These are phyloP conservation scores for Carlito syrichta DNA, from an alignment of 2,113 vertebrate species.

Conservation along the genomic window DNA sequence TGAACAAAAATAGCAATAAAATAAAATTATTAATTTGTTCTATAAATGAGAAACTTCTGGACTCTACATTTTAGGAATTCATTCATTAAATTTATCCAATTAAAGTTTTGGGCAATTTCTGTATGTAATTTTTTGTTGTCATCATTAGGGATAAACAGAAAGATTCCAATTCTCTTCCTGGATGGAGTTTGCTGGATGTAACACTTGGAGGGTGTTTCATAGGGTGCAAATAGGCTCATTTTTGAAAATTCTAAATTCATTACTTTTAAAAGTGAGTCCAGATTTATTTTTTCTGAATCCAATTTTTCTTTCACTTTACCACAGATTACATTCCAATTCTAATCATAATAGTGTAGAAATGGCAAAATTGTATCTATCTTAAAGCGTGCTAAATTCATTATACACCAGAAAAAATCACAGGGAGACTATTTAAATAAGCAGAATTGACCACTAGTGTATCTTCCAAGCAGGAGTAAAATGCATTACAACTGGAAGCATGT, in stretches of 20 bases:
- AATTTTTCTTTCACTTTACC: not conserved
- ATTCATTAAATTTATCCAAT: not conserved
- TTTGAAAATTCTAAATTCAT: not conserved
- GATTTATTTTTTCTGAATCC: not conserved
- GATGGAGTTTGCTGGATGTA: not conserved
- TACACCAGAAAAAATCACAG: not conserved
- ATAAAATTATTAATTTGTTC: too few species aligned
- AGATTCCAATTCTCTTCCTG: not conserved
- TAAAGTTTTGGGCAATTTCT: not conserved
- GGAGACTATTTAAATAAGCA: not conserved
- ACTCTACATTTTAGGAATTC: not conserved
- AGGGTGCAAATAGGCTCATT: rapidly evolving
- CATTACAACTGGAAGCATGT: not conserved
- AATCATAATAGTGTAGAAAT: not conserved
- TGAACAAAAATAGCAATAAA: too few species aligned
- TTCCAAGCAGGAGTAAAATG: not conserved
- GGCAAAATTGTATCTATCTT: not conserved
- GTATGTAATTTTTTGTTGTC: not conserved
- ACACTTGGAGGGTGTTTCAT: not conserved
- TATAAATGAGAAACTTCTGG: not conserved
- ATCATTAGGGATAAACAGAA: not conserved
- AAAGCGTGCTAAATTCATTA: not conserved
- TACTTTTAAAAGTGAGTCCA: not conserved
- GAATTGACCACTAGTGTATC: not conserved
- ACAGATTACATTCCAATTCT: not conserved